Percentiles rank a stretch among this genome's conserved stretches.
phyloP scores from a whole-genome alignment of 2,888 invertebrate genomes.

The Pollenia griseotomentosa region DNA sequence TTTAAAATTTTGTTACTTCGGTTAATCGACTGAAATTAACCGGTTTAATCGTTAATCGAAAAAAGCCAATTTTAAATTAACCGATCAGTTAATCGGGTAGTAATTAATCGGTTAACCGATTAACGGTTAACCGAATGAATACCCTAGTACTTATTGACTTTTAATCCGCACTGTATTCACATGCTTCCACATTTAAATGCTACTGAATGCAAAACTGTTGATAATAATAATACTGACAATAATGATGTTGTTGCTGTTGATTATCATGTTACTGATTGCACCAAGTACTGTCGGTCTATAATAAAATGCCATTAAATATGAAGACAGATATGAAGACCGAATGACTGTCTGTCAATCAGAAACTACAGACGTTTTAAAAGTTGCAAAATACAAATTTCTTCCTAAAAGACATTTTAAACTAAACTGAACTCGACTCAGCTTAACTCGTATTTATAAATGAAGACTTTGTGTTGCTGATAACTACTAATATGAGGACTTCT shows the following conservation, averaged over 20 bases:
- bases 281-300: constrained; percentile 36
- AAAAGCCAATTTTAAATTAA: too few species aligned
- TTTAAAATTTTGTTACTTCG: too few species aligned
- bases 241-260: constrained; percentile 52
- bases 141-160: background rate
- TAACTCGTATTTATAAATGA: background rate
- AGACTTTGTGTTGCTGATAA: constrained; percentile 13
- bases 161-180: background rate
- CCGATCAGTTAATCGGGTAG: too few species aligned
- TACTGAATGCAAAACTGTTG: constrained; percentile 47
- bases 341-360: constrained; percentile 19
- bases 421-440: constrained; percentile 24
- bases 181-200: constrained; percentile 5
- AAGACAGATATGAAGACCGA: constrained; percentile 44
- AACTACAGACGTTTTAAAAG: background rate
- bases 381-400: constrained; percentile 12
- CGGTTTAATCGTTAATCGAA: too few species aligned
- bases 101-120: too few species aligned
- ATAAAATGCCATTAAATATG: constrained; percentile 65
- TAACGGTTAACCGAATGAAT: too few species aligned
- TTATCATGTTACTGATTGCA: constrained; percentile 44
- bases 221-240: constrained; percentile 39
- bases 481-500: constrained; percentile 3
- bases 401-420: constrained; percentile 39
- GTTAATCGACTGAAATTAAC: too few species aligned